Conservation (phyloP, 2,888 invertebrate genomes). For the Drosophila mayaguana region DNA sequence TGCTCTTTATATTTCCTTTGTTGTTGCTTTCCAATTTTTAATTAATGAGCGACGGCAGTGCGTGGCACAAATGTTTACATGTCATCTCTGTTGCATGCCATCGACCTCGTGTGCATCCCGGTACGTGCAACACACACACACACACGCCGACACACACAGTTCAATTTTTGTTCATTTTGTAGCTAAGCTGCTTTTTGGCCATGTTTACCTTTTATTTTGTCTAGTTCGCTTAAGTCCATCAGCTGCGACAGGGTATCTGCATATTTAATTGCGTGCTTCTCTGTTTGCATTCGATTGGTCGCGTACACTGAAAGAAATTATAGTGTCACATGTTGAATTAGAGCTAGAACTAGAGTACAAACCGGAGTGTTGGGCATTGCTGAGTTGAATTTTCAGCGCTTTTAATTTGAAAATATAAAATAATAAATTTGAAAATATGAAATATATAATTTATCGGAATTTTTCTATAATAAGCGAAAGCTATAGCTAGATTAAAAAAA, state of each 20-base stretch:
- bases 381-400: background rate
- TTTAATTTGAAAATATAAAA: too few relatives aligned
- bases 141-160: constrained; percentile 12
- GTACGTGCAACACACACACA: background rate
- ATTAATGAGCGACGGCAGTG: constrained; percentile 69
- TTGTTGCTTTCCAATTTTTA: constrained; percentile 57
- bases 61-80: constrained; percentile 43
- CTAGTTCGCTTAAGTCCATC: constrained; percentile 28
- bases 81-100: constrained; percentile 34
- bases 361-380: too few relatives aligned
- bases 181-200: constrained; percentile 58
- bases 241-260: constrained; percentile 45
- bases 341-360: background rate
- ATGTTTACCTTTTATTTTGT: constrained; percentile 55
- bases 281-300: constrained; percentile 25
- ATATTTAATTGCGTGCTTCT: constrained; percentile 57
- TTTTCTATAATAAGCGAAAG: too few relatives aligned
- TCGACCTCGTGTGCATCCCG: background rate
- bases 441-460: too few relatives aligned
- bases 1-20: constrained; percentile 12
- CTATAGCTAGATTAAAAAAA: too few relatives aligned
- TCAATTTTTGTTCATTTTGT: constrained; percentile 35
- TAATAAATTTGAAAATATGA: too few relatives aligned
- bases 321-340: background rate
- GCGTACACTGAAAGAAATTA: constrained; percentile 15